Conservation (phyloP, 2,888 invertebrate genomes). For the Pachliopta kotzebuea region DNA sequence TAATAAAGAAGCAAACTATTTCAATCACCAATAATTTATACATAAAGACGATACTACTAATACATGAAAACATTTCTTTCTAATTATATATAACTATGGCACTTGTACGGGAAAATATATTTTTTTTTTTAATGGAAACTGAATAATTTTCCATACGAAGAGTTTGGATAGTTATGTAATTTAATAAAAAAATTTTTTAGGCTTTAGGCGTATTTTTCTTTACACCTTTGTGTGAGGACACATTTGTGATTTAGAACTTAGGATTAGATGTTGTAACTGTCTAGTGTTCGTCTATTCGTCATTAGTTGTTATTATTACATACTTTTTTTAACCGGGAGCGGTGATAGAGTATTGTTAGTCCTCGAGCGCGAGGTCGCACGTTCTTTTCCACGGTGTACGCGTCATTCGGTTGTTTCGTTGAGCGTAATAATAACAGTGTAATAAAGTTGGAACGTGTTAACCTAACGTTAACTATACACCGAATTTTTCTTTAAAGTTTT, state of each 20-base stretch:
- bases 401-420: conserved; percentile 21
- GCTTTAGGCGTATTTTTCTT: not conserved
- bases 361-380: conserved; percentile 26
- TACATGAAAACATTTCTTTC: not conserved
- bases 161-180: too few relatives aligned
- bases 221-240: not conserved
- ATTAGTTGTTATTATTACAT: conserved; percentile 15
- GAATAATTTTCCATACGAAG: not conserved
- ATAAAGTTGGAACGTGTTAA: conserved; percentile 19
- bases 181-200: too few relatives aligned
- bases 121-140: too few relatives aligned
- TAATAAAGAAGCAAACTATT: not conserved
- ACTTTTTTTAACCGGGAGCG: conserved; percentile 20
- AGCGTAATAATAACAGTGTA: conserved; percentile 27
- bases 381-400: conserved; percentile 23
- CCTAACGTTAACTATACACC: conserved; percentile 13
- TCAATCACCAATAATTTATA: too few relatives aligned
- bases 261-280: not conserved
- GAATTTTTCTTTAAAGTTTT: conserved; percentile 12
- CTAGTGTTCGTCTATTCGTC: conserved; percentile 15
- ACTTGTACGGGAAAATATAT: too few relatives aligned
- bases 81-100: not conserved
- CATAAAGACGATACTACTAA: too few relatives aligned
- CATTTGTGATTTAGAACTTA: not conserved
- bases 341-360: conserved; percentile 24